Evolutionary conservation across 2,797 vertebrate species (phyloP).

Genomic region (Micropoecilia bifurca): DNA sequence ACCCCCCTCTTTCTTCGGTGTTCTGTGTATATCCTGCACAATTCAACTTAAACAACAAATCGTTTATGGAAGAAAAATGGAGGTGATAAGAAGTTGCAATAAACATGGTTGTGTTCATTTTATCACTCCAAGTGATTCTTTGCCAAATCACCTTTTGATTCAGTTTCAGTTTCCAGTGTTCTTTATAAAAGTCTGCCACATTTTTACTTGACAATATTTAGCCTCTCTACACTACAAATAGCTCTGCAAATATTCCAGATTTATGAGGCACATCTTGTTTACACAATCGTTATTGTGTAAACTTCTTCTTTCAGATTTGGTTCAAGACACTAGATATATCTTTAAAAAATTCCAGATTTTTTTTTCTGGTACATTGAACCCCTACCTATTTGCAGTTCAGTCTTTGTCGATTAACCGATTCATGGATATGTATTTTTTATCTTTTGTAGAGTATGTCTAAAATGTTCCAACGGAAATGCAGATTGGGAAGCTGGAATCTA

Average conservation of each 20-base stretch:
- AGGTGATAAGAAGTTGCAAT: not conserved
- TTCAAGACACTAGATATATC: not conserved
- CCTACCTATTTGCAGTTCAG: not conserved
- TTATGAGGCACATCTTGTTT: not conserved
- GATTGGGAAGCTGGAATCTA: not conserved
- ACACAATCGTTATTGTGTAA: not conserved
- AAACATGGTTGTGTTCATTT: not conserved
- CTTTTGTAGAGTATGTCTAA: not conserved
- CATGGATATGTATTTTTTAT: not conserved
- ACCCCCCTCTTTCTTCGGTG: not conserved
- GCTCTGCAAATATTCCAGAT: not conserved
- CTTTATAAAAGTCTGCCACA: not conserved
- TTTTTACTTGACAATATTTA: not conserved
- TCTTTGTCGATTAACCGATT: not conserved
- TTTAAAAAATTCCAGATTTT: not conserved
- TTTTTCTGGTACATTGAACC: not conserved
- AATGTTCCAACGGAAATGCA: not conserved
- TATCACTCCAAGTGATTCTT: not conserved
- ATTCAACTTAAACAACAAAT: not conserved
- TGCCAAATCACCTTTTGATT: not conserved
- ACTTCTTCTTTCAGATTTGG: not conserved
- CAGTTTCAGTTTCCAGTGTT: not conserved
- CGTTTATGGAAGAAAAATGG: not conserved
- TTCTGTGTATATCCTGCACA: not conserved
- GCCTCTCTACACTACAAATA: not conserved